These are phyloP conservation scores for Achatina immaculata DNA, from an alignment of 1,140 invertebrate genomes.

Conservation along the genomic window DNA sequence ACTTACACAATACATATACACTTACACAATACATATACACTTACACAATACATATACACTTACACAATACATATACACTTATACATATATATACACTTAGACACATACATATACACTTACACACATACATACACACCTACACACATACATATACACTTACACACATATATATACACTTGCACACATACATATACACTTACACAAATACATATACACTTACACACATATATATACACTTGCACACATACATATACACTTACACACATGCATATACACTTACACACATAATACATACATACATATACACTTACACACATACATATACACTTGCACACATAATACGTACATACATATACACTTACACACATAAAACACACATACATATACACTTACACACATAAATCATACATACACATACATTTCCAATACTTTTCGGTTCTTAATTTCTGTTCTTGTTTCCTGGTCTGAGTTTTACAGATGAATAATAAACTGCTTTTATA, in stretches of 20 bases:
- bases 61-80: not conserved
- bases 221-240: too few relatives aligned
- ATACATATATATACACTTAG: not conserved
- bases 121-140: not conserved
- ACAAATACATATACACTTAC: not conserved
- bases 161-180: constrained; percentile 17
- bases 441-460: too few relatives aligned
- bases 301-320: too few relatives aligned
- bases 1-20: not conserved
- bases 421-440: too few relatives aligned
- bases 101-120: not conserved
- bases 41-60: not conserved
- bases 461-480: too few relatives aligned
- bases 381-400: too few relatives aligned
- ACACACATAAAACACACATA: too few relatives aligned
- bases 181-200: not conserved
- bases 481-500: too few relatives aligned
- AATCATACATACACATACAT: too few relatives aligned
- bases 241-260: not conserved
- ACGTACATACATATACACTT: too few relatives aligned
- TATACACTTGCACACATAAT: too few relatives aligned
- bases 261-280: not conserved
- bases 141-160: not conserved
- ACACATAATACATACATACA: too few relatives aligned
- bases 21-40: not conserved